Percentiles rank a stretch among this genome's conserved stretches.
These are phyloP conservation scores for Rhincodon typus DNA, from an alignment of 2,797 vertebrate species.

Conservation along the genomic window DNA sequence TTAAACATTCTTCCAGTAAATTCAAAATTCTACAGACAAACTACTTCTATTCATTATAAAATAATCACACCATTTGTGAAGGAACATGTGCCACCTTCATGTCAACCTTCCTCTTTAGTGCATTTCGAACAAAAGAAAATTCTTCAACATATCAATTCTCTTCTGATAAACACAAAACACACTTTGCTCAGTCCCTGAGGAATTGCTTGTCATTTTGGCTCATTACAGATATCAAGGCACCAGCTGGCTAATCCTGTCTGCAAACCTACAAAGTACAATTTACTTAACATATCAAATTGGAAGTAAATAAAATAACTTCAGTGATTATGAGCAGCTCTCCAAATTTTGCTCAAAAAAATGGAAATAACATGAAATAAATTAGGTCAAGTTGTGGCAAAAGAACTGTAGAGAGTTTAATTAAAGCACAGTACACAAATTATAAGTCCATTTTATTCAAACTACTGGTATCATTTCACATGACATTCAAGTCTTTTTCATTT, in stretches of 20 bases:
- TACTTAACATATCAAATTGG: background rate
- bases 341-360: background rate
- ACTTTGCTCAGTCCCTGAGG: background rate
- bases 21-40: background rate
- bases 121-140: background rate
- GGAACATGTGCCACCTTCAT: background rate
- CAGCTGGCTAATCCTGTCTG: background rate
- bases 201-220: background rate
- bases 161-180: constrained; percentile 17
- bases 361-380: background rate
- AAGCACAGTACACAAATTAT: no score
- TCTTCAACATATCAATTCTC: background rate
- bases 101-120: background rate
- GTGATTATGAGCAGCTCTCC: background rate
- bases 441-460: background rate
- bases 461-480: background rate
- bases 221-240: background rate
- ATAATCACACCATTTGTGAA: background rate
- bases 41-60: background rate
- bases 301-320: background rate
- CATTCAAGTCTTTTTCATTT: background rate
- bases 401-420: background rate
- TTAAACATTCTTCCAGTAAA: background rate
- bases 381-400: background rate
- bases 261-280: background rate